These are phyloP conservation scores for Drosophila stalkeri DNA, from an alignment of 2,888 invertebrate species.

Conservation along the genomic window DNA sequence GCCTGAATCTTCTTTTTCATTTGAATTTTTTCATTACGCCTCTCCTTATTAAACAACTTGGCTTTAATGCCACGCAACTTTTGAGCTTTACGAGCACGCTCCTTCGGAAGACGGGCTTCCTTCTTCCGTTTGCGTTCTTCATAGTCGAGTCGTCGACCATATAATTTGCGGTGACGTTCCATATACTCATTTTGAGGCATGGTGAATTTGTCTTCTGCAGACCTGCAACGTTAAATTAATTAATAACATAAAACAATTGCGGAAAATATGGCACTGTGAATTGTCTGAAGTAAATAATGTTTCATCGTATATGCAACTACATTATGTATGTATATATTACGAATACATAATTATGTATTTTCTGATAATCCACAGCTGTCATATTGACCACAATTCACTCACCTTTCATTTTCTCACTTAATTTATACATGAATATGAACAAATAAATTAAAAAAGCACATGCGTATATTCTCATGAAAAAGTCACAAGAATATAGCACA, in stretches of 20 bases:
- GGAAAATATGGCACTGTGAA: slow-evolving; percentile 50
- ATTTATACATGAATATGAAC: neutral
- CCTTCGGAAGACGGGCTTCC: slow-evolving; percentile 97
- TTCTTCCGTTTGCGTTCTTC: slow-evolving; percentile 98
- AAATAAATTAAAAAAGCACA: neutral
- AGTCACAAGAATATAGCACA: slow-evolving; percentile 1
- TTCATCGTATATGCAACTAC: slow-evolving; percentile 13
- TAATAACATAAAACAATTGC: slow-evolving; percentile 11
- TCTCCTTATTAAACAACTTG: slow-evolving; percentile 98
- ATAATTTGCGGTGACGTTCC: slow-evolving; percentile 97
- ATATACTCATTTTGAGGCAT: slow-evolving; percentile 99
- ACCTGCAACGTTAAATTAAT: slow-evolving; percentile 50
- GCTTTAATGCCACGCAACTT: slow-evolving; percentile 98
- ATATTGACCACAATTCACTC: slow-evolving; percentile 34
- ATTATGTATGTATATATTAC: slow-evolving; percentile 26
- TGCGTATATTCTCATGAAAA: neutral
- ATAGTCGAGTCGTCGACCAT: slow-evolving; percentile 98
- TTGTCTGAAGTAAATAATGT: slow-evolving; percentile 40
- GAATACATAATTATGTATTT: slow-evolving; percentile 28
- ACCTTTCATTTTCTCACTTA: slow-evolving; percentile 23
- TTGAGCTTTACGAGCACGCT: slow-evolving; percentile 94
- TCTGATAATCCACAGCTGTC: slow-evolving; percentile 54
- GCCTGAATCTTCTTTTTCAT: slow-evolving; percentile 99
- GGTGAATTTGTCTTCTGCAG: slow-evolving; percentile 27
- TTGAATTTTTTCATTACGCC: slow-evolving; percentile 99